Conservation (phyloP, 1,140 invertebrate genomes). For the Orchestia grillus region DNA sequence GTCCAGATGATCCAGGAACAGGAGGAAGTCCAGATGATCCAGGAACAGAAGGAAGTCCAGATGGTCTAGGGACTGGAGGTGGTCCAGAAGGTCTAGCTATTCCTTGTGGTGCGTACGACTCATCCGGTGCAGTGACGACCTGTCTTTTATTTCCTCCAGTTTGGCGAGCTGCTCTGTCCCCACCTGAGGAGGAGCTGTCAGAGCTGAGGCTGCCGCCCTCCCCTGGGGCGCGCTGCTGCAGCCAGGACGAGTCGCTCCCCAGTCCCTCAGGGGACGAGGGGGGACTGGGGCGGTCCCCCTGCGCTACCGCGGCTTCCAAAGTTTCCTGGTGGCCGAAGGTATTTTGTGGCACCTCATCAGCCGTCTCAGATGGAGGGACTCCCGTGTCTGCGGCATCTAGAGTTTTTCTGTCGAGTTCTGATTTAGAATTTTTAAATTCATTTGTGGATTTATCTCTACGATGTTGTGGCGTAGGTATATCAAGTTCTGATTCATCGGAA, state of each 20-base stretch:
- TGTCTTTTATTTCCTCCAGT: no score
- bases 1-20: not conserved
- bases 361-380: not conserved
- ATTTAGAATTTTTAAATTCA: not conserved
- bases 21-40: no score
- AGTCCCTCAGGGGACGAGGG: no score
- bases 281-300: no score
- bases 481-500: not conserved
- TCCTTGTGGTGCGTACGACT: not conserved
- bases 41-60: not conserved
- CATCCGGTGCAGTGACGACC: no score
- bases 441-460: not conserved
- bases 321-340: not conserved
- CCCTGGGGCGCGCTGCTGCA: not conserved
- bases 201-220: not conserved
- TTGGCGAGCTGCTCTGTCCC: no score
- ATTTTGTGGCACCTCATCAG: not conserved
- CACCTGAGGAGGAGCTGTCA: no score
- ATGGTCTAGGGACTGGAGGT: not conserved
- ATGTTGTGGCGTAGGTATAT: not conserved
- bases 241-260: no score
- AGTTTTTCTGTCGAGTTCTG: not conserved
- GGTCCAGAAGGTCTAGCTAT: not conserved
- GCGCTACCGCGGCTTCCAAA: not conserved
- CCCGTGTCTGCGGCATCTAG: not conserved